Evolutionary conservation across 2,797 vertebrate species (phyloP).

Genomic region (Enteromius mattozi): DNA sequence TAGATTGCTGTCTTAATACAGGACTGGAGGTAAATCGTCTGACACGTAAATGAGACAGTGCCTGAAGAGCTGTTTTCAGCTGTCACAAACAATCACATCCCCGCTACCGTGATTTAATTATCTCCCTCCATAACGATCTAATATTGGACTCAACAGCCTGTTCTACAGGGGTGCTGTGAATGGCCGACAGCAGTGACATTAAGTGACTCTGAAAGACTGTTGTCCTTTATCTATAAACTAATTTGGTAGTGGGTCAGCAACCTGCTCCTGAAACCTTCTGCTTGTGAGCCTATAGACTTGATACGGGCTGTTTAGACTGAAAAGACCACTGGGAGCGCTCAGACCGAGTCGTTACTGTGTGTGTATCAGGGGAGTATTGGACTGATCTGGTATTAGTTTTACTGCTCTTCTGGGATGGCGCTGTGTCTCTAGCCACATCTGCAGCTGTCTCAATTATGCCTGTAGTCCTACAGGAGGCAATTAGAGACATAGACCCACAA

Average conservation of each 20-base stretch:
- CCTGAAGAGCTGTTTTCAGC: constrained; percentile 40
- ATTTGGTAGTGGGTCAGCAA: constrained; percentile 15
- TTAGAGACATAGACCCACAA: constrained; percentile 39
- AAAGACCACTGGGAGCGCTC: neutral
- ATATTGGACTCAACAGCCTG: constrained; percentile 40
- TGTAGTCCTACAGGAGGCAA: constrained; percentile 50
- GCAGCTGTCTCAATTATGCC: constrained; percentile 41
- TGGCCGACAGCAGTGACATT: constrained; percentile 41
- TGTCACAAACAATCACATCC: constrained; percentile 38
- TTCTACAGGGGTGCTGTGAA: constrained; percentile 36
- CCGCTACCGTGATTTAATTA: constrained; percentile 49
- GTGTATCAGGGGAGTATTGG: neutral
- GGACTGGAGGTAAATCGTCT: constrained; percentile 21
- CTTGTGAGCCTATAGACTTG: constrained; percentile 4
- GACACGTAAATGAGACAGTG: constrained; percentile 43
- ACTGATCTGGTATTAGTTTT: constrained; percentile 9
- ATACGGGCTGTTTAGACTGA: constrained; percentile 13
- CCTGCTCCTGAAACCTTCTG: neutral
- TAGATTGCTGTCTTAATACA: constrained; percentile 18
- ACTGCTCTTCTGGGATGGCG: constrained; percentile 9
- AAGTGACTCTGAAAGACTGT: constrained; percentile 36
- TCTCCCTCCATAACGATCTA: constrained; percentile 48
- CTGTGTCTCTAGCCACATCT: constrained; percentile 25
- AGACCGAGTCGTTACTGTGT: neutral
- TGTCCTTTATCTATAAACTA: constrained; percentile 38